These are phyloP conservation scores for Philaethria dido DNA, from an alignment of 2,888 invertebrate species.

Conservation along the genomic window DNA sequence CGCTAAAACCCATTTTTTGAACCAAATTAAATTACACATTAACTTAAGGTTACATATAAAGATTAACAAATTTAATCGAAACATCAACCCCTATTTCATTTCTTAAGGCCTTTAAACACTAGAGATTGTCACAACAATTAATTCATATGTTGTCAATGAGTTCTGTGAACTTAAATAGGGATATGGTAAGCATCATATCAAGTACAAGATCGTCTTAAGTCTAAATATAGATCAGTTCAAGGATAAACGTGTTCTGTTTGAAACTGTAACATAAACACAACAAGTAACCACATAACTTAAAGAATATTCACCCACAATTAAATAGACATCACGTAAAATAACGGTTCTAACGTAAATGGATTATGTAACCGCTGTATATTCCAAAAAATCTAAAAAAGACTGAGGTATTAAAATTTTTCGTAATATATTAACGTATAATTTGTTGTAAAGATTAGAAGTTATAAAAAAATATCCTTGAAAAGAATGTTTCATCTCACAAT, in stretches of 20 bases:
- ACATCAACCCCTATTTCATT: too few relatives aligned
- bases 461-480: neutral
- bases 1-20: conserved; percentile 68
- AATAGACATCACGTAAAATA: conserved; percentile 62
- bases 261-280: conserved; percentile 47
- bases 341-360: neutral
- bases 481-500: neutral
- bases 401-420: neutral
- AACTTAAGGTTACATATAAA: too few relatives aligned
- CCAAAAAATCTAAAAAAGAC: neutral
- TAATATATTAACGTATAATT: neutral
- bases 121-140: neutral
- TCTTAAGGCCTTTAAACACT: neutral
- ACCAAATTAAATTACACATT: conserved; percentile 64
- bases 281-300: conserved; percentile 53
- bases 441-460: neutral
- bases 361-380: neutral
- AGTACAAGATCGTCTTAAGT: conserved; percentile 37
- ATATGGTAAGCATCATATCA: conserved; percentile 38
- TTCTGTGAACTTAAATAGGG: conserved; percentile 36
- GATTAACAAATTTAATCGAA: too few relatives aligned
- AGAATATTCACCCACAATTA: conserved; percentile 71
- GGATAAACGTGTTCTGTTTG: conserved; percentile 47
- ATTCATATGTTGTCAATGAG: too few relatives aligned
- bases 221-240: conserved; percentile 49